Evolutionary conservation across 2,888 invertebrate genomes (phyloP).

Genomic region (Osmoderma eremita): DNA sequence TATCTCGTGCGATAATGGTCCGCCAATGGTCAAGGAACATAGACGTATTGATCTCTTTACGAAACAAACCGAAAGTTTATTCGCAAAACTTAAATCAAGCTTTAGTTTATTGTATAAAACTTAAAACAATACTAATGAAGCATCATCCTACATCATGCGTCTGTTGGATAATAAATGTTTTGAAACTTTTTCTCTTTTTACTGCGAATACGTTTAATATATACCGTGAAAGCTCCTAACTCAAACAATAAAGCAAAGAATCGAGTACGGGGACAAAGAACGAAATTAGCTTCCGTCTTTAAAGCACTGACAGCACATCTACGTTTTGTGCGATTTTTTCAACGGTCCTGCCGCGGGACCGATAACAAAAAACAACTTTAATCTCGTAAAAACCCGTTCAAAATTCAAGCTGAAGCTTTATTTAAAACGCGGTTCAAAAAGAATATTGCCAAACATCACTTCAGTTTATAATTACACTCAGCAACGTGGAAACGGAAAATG

Average conservation of each 20-base stretch:
- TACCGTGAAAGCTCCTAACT: neutral
- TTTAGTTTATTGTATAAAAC: neutral
- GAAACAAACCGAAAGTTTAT: too few species aligned
- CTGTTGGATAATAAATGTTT: constrained; percentile 9
- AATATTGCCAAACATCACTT: neutral
- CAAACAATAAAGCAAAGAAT: constrained; percentile 26
- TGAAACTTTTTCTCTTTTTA: constrained; percentile 15
- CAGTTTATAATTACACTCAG: constrained; percentile 4
- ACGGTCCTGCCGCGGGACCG: neutral
- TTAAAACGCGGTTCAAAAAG: neutral
- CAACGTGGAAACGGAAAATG: neutral
- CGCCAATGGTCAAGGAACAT: too few species aligned
- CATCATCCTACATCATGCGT: neutral
- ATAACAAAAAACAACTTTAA: constrained; percentile 22
- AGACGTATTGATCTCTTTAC: too few species aligned
- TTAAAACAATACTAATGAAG: neutral
- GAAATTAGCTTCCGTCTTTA: constrained; percentile 21
- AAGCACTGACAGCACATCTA: constrained; percentile 11
- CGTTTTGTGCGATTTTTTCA: constrained; percentile 19
- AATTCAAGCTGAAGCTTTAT: neutral
- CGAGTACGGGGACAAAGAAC: constrained; percentile 17
- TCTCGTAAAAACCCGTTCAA: constrained; percentile 10
- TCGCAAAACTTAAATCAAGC: too few species aligned
- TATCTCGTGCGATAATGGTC: too few species aligned
- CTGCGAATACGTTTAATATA: constrained; percentile 5